Conservation (phyloP, 2,888 invertebrate genomes). For the Deilephila elpenor region DNA sequence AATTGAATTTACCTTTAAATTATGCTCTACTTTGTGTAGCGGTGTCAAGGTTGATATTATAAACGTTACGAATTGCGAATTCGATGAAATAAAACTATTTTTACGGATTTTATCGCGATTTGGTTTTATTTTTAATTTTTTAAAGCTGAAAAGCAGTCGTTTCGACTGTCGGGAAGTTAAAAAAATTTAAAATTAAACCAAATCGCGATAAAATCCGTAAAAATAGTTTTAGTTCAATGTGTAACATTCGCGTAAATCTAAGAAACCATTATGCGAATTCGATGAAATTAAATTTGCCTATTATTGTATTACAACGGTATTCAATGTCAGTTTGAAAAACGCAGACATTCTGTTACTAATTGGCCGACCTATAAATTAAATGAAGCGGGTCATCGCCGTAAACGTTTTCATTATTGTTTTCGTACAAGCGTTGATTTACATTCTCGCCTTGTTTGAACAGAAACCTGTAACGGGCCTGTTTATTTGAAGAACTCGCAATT, state of each 20-base stretch:
- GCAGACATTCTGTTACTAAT: conserved; percentile 9
- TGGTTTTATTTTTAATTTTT: too few relatives aligned
- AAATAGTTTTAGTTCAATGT: too few relatives aligned
- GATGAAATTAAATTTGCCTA: not conserved
- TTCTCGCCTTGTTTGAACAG: not conserved
- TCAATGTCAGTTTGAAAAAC: conserved; percentile 3
- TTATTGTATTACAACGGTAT: conserved; percentile 9
- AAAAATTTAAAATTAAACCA: too few relatives aligned
- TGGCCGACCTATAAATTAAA: conserved; percentile 24
- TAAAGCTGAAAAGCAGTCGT: too few relatives aligned
- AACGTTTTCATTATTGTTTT: conserved; percentile 10
- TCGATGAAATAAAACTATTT: conserved; percentile 10
- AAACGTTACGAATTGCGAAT: not conserved
- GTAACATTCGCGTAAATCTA: too few relatives aligned
- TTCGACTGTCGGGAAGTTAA: too few relatives aligned
- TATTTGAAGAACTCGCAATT: not conserved
- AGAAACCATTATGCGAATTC: too few relatives aligned
- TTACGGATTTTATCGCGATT: too few relatives aligned
- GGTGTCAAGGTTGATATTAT: not conserved
- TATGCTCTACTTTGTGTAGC: not conserved
- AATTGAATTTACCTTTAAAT: not conserved
- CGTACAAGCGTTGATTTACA: conserved; percentile 9
- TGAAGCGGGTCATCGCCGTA: conserved; percentile 18
- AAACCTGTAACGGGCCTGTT: not conserved
- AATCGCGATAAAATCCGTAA: too few relatives aligned